A percentile compares a stretch with the other conserved stretches of the same genome.
These are phyloP conservation scores for Sinotaia quadrata DNA, from an alignment of 2,888 invertebrate species.

Conservation along the genomic window DNA sequence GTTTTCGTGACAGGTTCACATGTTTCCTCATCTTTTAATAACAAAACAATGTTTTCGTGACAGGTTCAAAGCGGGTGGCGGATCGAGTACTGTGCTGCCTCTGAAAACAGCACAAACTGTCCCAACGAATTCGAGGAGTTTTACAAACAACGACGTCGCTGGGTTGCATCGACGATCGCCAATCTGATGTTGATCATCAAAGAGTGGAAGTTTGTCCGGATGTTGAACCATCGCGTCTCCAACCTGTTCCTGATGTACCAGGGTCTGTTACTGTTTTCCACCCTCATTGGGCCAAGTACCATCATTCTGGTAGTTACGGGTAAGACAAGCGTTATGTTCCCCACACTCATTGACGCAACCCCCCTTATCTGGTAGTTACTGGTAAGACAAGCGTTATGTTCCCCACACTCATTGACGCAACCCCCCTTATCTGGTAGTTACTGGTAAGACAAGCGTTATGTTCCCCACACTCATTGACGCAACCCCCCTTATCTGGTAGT, in stretches of 20 bases:
- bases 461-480: slow-evolving; percentile 62
- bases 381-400: too few relatives aligned
- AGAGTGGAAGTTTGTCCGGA: slow-evolving; percentile 49
- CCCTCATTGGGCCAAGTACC: slow-evolving; percentile 59
- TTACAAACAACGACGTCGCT: slow-evolving; percentile 66
- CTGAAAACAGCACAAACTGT: slow-evolving; percentile 64
- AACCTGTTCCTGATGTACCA: slow-evolving; percentile 63
- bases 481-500: slow-evolving; percentile 56
- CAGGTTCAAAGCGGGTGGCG: slow-evolving; percentile 67
- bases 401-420: too few relatives aligned
- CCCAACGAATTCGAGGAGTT: slow-evolving; percentile 68
- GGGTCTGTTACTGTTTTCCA: slow-evolving; percentile 58
- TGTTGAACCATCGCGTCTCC: slow-evolving; percentile 59
- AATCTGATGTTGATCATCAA: slow-evolving; percentile 57
- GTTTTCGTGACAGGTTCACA: neutral
- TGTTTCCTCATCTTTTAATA: neutral
- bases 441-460: too few relatives aligned
- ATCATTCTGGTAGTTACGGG: slow-evolving; percentile 60
- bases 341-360: too few relatives aligned
- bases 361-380: too few relatives aligned
- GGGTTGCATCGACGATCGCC: slow-evolving; percentile 67
- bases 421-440: too few relatives aligned
- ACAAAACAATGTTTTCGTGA: neutral
- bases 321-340: slow-evolving; percentile 34
- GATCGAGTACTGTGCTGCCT: slow-evolving; percentile 67